Conservation (phyloP, 2,113 vertebrate species). For the Myrmecobius fasciatus region DNA sequence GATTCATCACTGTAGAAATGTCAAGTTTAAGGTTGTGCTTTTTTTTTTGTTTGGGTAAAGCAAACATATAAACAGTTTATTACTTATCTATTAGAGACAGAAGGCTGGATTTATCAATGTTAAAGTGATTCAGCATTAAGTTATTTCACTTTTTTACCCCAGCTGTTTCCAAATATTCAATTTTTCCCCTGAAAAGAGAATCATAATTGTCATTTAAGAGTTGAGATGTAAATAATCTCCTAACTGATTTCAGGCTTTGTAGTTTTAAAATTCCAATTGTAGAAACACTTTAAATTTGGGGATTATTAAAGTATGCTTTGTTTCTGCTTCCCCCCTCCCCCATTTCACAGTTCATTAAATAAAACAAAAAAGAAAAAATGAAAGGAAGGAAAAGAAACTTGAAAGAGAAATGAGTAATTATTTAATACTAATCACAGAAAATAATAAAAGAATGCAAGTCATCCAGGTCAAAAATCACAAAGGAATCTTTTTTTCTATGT, state of each 20-base stretch:
- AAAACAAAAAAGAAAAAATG: background rate
- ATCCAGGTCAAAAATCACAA: background rate
- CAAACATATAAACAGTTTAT: constrained; percentile 79
- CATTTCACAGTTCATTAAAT: background rate
- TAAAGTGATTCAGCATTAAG: constrained; percentile 71
- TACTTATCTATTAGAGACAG: constrained; percentile 78
- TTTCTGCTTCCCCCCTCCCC: background rate
- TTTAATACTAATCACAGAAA: background rate
- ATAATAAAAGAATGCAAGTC: background rate
- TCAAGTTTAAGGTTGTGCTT: constrained; percentile 79
- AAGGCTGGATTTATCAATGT: constrained; percentile 59
- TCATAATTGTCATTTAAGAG: constrained; percentile 71
- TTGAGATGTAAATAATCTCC: constrained; percentile 73
- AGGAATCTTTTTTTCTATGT: constrained; percentile 1
- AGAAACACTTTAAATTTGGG: constrained; percentile 49
- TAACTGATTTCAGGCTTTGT: constrained; percentile 24
- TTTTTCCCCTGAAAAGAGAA: constrained; percentile 63
- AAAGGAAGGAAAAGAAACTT: too few species aligned
- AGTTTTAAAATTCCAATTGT: constrained; percentile 55
- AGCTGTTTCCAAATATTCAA: constrained; percentile 64
- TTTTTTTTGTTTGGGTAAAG: constrained; percentile 79
- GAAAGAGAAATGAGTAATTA: background rate
- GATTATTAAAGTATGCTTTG: background rate
- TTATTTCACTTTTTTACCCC: constrained; percentile 71
- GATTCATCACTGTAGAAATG: constrained; percentile 85